Evolutionary conservation across 1,140 invertebrate species (phyloP).

Genomic region (Plutomurus gul): DNA sequence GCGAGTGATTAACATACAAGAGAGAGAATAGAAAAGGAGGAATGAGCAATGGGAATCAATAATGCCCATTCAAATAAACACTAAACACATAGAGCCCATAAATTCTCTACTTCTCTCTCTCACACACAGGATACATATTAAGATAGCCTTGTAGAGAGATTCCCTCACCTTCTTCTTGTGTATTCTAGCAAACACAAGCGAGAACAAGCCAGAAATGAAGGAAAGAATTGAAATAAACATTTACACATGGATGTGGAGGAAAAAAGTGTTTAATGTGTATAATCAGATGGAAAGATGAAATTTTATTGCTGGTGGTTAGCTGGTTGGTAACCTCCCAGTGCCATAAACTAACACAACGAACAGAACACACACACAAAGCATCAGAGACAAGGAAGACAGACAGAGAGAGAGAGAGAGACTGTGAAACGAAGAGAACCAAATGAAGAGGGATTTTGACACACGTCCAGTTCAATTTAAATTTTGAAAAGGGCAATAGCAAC

Average conservation of each 20-base stretch:
- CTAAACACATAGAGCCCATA: background rate
- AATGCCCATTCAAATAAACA: background rate
- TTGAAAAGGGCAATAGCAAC: constrained; percentile 10
- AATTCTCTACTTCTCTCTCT: background rate
- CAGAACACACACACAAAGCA: background rate
- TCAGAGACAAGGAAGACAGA: too few relatives aligned
- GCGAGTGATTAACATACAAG: too few relatives aligned
- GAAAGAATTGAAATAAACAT: background rate
- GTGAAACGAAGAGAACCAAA: background rate
- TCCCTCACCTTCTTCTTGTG: background rate
- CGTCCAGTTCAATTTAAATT: constrained; percentile 24
- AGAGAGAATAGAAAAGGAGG: background rate
- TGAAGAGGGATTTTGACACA: constrained; percentile 1
- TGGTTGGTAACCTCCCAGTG: background rate
- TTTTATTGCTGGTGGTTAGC: background rate
- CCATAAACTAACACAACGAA: background rate
- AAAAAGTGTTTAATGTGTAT: background rate
- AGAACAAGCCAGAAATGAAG: too few relatives aligned
- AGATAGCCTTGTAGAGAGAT: background rate
- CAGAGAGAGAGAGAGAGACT: too few relatives aligned
- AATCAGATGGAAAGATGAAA: constrained; percentile 13
- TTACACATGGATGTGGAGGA: background rate
- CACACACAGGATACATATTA: background rate
- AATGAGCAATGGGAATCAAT: background rate
- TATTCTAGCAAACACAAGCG: too few relatives aligned